Conservation (phyloP, 2,113 vertebrate species). For the Pao palembangensis region DNA sequence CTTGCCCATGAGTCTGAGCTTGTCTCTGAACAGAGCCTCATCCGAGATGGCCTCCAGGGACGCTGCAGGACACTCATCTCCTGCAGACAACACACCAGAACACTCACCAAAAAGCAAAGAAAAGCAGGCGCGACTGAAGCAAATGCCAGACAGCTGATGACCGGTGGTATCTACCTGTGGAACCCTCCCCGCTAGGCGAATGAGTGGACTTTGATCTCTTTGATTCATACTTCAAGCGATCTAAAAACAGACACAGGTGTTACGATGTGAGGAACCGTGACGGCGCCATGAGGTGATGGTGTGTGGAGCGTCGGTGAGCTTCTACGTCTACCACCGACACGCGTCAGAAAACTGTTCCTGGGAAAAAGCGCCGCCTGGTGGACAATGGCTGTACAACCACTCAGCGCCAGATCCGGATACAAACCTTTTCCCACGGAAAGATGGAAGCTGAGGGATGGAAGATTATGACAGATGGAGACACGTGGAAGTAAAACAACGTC, state of each 20-base stretch:
- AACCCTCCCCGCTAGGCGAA: constrained; percentile 69
- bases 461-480: constrained; percentile 16
- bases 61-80: constrained; percentile 70
- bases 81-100: constrained; percentile 62
- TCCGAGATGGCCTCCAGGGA: constrained; percentile 83
- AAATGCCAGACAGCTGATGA: constrained; percentile 36
- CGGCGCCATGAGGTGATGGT: constrained; percentile 7
- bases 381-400: no score
- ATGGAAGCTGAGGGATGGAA: constrained; percentile 20
- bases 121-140: constrained; percentile 3
- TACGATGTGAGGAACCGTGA: constrained; percentile 33
- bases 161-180: constrained; percentile 69
- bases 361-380: no score
- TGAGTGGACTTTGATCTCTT: constrained; percentile 88
- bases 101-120: neutral
- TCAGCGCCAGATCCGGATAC: neutral
- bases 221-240: constrained; percentile 96
- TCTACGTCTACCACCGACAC: neutral
- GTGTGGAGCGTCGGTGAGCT: neutral
- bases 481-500: constrained; percentile 4
- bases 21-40: constrained; percentile 96
- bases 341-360: no score
- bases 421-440: neutral
- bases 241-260: constrained; percentile 80
- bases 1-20: constrained; percentile 98